Evolutionary conservation across 2,888 invertebrate species (phyloP).

Genomic region (Orthosia gracilis): DNA sequence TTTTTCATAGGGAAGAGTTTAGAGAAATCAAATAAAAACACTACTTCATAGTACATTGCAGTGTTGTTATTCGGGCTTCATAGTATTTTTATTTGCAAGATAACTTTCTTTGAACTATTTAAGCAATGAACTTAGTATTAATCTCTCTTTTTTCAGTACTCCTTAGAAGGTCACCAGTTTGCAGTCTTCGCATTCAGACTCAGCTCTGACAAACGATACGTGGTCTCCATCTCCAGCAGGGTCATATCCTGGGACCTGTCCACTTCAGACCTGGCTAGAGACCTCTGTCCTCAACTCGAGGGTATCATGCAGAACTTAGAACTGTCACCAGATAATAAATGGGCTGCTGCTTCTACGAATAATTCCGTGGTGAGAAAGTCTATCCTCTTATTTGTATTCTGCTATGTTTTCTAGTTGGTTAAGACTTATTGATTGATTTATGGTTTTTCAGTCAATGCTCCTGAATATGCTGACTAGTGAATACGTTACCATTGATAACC

Average conservation of each 20-base stretch:
- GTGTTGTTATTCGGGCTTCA: too few relatives aligned
- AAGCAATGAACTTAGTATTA: too few relatives aligned
- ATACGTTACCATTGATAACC: conserved; percentile 96
- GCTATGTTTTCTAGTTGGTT: too few relatives aligned
- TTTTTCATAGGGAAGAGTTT: too few relatives aligned
- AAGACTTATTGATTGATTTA: neutral
- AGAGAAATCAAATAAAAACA: too few relatives aligned
- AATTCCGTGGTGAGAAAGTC: conserved; percentile 94
- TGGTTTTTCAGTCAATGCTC: conserved; percentile 93
- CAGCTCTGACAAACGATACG: conserved; percentile 97
- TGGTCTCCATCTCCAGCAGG: conserved; percentile 98
- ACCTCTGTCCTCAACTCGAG: conserved; percentile 97
- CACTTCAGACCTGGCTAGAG: conserved; percentile 98
- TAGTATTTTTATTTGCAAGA: too few relatives aligned
- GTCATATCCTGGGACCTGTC: conserved; percentile 99
- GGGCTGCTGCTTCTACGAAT: conserved; percentile 98
- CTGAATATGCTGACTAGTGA: conserved; percentile 98
- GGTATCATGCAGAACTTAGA: conserved; percentile 99
- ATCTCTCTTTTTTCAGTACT: conserved; percentile 93
- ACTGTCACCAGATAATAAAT: conserved; percentile 98
- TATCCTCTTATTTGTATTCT: neutral
- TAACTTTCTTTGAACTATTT: too few relatives aligned
- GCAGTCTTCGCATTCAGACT: conserved; percentile 98
- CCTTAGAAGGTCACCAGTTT: conserved; percentile 99
- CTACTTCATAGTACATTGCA: too few relatives aligned